These are phyloP conservation scores for Phrynocephalus guinanensis DNA, from an alignment of 2,797 vertebrate species.

Conservation along the genomic window DNA sequence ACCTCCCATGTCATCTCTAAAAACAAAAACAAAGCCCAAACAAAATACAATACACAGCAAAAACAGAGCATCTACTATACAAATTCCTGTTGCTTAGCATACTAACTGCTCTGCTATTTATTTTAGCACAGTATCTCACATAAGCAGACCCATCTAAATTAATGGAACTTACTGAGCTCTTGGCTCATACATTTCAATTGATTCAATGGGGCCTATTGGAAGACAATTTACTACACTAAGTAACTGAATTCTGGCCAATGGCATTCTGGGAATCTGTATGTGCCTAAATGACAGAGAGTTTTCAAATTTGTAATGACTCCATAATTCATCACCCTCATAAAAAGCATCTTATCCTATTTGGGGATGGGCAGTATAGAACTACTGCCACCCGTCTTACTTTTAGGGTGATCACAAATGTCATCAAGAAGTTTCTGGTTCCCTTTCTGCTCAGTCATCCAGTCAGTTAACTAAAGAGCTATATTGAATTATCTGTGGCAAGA, in stretches of 20 bases:
- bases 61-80: neutral
- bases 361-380: neutral
- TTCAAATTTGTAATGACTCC: neutral
- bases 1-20: neutral
- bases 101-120: too few species aligned
- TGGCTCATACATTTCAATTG: too few species aligned
- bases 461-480: neutral
- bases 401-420: neutral
- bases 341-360: neutral
- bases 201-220: too few species aligned
- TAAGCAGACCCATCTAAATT: too few species aligned
- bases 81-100: too few species aligned
- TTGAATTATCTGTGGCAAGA: neutral
- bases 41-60: conserved; percentile 11
- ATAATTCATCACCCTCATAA: neutral
- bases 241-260: too few species aligned
- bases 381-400: neutral
- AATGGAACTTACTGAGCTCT: too few species aligned
- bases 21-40: neutral
- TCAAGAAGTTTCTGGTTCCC: neutral
- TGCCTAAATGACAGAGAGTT: neutral
- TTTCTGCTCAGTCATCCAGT: neutral
- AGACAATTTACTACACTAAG: too few species aligned
- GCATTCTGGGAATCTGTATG: neutral
- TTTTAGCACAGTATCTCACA: too few species aligned